Evolutionary conservation across 2,113 vertebrate genomes (phyloP), one percentile per base, ranked within the genome.

Genomic region (Hemichromis elongatus): DNA sequence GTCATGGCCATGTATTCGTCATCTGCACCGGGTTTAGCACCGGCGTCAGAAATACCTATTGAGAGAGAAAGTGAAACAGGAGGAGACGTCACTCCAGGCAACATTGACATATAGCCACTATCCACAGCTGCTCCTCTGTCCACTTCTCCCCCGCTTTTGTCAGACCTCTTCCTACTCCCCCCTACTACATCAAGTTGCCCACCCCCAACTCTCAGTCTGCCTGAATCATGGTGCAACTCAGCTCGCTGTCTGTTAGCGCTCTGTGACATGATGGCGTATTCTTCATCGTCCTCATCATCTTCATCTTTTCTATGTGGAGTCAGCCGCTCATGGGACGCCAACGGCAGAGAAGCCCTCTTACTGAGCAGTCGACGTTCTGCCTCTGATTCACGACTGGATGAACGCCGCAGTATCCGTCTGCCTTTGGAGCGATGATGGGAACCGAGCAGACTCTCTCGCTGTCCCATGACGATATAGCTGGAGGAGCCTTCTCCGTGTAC

Each of bases 1-100:
- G 91, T 96, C 96, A 96, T 97, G 79, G 96, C 94, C 95, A 97
- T 94, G 12, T 97, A 97, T 86, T 97, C 96, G 7, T 95, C 96
- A 7, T 93, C 94, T 70, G 90, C 90, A 12, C 89, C 89, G 8
- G 93, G 79, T 84, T 95, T 94, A 28, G 92, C 35, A 13, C 52
- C 52, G 7, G 86, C 12, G 9, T 95, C 95, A 3, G 94, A 83
- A 55, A 91, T 90, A 35, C 94, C 95, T 68, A 95, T 95, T 12
- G 95, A 90, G 10, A 96, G 93, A 61, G 95, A 94, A 28, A 96
- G 92, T 13, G 94, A 94, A 73, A 86, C 94, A 8, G 95, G 95
- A 61, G 96, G 94, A 84, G 95, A 94, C 0, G 91, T 95, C 85
- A 96, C 95, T 8, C 96, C 96, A 2, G 97, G 97, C 79, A 96